These are phyloP conservation scores for Pterostichus madidus DNA, from an alignment of 2,888 invertebrate species.

Conservation along the genomic window DNA sequence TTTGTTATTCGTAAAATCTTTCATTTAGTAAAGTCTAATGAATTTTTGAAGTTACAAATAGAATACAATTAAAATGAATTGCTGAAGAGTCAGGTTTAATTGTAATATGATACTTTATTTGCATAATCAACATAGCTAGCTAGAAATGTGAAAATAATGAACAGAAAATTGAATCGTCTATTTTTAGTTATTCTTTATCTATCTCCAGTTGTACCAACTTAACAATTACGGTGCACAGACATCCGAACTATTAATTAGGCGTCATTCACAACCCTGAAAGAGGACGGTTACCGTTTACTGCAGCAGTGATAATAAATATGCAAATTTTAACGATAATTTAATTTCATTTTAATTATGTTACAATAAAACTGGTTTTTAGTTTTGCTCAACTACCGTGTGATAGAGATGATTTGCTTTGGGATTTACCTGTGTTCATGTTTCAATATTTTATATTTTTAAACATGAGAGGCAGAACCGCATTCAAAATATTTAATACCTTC, in stretches of 20 bases:
- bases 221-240: conserved; percentile 18
- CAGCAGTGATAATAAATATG: conserved; percentile 48
- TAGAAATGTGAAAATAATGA: conserved; percentile 33
- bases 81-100: background rate
- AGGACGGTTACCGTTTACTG: background rate
- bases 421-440: conserved; percentile 30
- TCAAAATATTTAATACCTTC: background rate
- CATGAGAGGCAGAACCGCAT: background rate
- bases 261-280: conserved; percentile 3
- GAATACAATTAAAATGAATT: too few relatives aligned
- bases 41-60: too few relatives aligned
- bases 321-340: conserved; percentile 61
- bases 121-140: background rate
- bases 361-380: conserved; percentile 40
- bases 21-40: too few relatives aligned
- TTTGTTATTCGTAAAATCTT: too few relatives aligned
- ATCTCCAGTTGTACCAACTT: conserved; percentile 14
- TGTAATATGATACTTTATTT: conserved; percentile 13
- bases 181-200: conserved; percentile 33
- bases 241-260: conserved; percentile 44
- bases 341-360: conserved; percentile 62
- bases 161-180: conserved; percentile 21
- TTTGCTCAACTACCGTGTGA: conserved; percentile 16
- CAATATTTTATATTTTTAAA: conserved; percentile 25
- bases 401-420: conserved; percentile 32